Evolutionary conservation across 2,113 vertebrate species (phyloP).

Genomic region (Ia io): DNA sequence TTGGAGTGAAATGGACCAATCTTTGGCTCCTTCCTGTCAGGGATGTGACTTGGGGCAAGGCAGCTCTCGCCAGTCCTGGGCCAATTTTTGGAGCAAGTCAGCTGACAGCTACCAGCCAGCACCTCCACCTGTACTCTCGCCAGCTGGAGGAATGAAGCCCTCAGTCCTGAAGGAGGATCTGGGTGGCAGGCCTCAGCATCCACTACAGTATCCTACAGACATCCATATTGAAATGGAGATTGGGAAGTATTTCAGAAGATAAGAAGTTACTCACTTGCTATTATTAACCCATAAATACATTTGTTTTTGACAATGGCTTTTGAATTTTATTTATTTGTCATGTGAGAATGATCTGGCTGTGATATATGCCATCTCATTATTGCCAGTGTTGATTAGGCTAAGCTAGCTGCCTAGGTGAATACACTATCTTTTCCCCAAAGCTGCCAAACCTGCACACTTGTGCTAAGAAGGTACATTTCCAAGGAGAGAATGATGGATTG

Average conservation of each 20-base stretch:
- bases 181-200: accelerated
- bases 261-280: not conserved
- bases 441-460: not conserved
- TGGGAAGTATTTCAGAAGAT: not conserved
- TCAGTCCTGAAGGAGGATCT: not conserved
- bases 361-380: not conserved
- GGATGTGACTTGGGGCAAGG: not conserved
- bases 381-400: not conserved
- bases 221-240: not conserved
- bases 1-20: not conserved
- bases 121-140: not conserved
- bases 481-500: not conserved
- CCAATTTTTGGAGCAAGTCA: not conserved
- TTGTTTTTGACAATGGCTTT: not conserved
- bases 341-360: not conserved
- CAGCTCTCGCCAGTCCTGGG: not conserved
- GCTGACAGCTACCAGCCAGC: accelerated
- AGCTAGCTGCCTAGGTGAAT: not conserved
- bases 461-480: not conserved
- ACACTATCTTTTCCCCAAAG: not conserved
- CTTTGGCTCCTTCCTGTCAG: not conserved
- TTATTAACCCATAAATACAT: not conserved
- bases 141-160: not conserved
- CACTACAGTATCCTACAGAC: not conserved
- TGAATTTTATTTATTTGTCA: conserved; percentile 14